These are phyloP conservation scores for Danio tinwini DNA, from an alignment of 2,797 vertebrate species.

Conservation along the genomic window DNA sequence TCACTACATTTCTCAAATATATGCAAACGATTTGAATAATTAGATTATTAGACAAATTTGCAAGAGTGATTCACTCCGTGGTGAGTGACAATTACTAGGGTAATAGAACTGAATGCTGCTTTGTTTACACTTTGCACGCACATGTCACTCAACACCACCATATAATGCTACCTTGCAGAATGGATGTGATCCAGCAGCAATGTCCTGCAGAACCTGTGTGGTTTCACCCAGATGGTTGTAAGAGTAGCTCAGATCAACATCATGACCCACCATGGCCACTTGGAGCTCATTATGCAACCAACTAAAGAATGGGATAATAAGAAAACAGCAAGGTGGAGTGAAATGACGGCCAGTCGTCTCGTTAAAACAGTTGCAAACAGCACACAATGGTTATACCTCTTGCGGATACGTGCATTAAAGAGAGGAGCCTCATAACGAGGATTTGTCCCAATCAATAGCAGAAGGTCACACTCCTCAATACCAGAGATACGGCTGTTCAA, in stretches of 20 bases:
- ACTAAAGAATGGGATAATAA: slow-evolving; percentile 70
- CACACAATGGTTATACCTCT: slow-evolving; percentile 68
- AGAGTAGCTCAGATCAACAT: slow-evolving; percentile 89
- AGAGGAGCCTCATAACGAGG: slow-evolving; percentile 95
- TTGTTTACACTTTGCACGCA: no score
- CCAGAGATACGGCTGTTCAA: slow-evolving; percentile 92
- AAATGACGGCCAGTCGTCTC: background rate
- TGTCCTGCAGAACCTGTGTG: slow-evolving; percentile 84
- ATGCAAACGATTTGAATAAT: no score
- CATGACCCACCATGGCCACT: slow-evolving; percentile 88
- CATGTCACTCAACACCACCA: background rate
- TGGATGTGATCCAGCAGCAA: slow-evolving; percentile 87
- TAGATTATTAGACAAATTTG: no score
- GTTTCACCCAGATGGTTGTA: slow-evolving; percentile 95
- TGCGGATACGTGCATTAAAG: slow-evolving; percentile 93
- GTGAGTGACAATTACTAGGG: no score
- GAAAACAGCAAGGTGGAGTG: background rate
- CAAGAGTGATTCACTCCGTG: no score
- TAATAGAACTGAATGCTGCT: no score
- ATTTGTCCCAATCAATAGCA: slow-evolving; percentile 94
- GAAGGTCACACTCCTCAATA: slow-evolving; percentile 91
- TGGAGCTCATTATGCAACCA: slow-evolving; percentile 97
- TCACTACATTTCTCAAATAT: no score
- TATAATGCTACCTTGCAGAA: slow-evolving; percentile 85
- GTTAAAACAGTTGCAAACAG: background rate